A percentile compares a stretch with the other conserved stretches of the same genome.
phyloP scores from a whole-genome alignment of 2,888 invertebrate genomes.

The Campaea margaritaria region DNA sequence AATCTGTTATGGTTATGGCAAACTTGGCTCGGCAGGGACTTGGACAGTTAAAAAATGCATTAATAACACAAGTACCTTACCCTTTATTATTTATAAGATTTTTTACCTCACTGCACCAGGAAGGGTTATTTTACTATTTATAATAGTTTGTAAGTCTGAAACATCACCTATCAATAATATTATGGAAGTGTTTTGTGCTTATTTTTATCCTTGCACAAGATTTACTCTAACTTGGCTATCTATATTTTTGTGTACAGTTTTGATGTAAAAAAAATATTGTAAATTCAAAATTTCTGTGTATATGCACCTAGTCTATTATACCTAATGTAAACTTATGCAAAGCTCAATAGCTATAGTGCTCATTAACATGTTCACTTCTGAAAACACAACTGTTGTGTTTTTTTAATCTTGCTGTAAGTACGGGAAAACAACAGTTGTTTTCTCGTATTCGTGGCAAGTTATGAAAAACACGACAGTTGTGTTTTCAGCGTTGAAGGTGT shows the following conservation, averaged over 20 bases:
- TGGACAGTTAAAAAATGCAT: not conserved
- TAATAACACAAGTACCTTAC: not conserved
- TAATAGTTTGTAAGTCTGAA: not conserved
- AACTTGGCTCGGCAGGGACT: too few species aligned
- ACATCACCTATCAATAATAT: not conserved
- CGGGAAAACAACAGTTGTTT: too few species aligned
- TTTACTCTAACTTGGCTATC: constrained; percentile 16
- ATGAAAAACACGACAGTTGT: too few species aligned
- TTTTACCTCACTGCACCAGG: too few species aligned
- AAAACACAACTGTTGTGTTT: too few species aligned
- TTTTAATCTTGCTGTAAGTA: too few species aligned
- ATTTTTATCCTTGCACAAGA: constrained; percentile 1
- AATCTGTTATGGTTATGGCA: not conserved
- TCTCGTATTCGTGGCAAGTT: too few species aligned
- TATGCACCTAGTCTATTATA: not conserved
- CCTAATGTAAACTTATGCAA: not conserved
- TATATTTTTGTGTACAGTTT: not conserved
- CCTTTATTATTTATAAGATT: too few species aligned
- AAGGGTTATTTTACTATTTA: not conserved
- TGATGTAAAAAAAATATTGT: not conserved
- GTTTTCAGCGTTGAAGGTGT: too few species aligned
- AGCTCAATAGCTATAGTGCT: constrained; percentile 1
- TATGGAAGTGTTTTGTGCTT: constrained; percentile 1
- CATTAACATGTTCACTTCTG: not conserved
- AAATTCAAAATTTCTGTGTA: not conserved